Evolutionary conservation across 2,888 invertebrate genomes (phyloP), one percentile per base, ranked within the genome.

Genomic region (Aleiodes alternator): DNA sequence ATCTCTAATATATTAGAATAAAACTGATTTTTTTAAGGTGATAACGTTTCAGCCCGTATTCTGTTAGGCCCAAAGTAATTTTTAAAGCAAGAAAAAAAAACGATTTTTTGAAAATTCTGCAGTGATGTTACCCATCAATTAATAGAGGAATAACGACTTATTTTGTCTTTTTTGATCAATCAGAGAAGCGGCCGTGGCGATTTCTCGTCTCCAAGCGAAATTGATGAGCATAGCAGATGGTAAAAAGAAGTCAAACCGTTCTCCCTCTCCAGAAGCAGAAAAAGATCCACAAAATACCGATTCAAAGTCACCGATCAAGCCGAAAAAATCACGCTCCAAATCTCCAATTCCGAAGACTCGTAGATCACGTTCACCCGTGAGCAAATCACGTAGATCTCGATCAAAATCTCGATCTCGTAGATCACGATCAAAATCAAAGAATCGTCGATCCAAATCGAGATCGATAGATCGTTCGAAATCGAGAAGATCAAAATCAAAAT

Each of bases 141-240:
- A 38, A 68, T 75, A 29, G 53, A 51, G 34, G 6, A 1, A 6
- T 34, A 50, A 64, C 43, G 16, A 23, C 56, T 8, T 8, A 12
- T 59, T 55, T 73, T 2, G 23, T 75, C n/a, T 70, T 29, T 31
- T 50, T 55, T 64, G n/a, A 29, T 29, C 29, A 34, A 53, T 61
- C 78, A 91, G 90, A 73, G 90, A 90, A 84, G 89, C 90, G 6
- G 88, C 90, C 6, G 91, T 90, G n/a, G 90, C 91, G 1, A 91
- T 93, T 73, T 92, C 93, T 5, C 91, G 92, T 81, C 90, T 93
- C 5, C 93, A 93, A 86, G 93, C 92, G 4, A 93, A 93, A 84
- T 87, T 93, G 78, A 90, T 93, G 90, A 92, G 92, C 76, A 90
- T 93, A 84, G 92, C 93, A 0, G 93, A 92, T 72, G 91, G 90